Evolutionary conservation across 2,888 invertebrate genomes (phyloP).

Genomic region (Idaea biselata): DNA sequence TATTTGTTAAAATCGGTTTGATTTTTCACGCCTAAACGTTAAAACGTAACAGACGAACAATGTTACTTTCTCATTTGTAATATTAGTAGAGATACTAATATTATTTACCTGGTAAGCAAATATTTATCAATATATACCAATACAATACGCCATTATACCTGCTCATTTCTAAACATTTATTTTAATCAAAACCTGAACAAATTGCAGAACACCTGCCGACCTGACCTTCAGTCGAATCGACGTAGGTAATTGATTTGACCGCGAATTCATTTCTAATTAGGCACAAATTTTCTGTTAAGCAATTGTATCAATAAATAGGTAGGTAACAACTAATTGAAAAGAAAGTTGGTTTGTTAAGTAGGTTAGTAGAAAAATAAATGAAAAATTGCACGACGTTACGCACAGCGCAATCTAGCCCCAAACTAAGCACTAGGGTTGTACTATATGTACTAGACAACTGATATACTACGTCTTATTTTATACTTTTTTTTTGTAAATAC

Average conservation of each 20-base stretch:
- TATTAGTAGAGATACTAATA: too few relatives aligned
- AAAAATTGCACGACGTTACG: too few relatives aligned
- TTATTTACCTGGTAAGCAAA: not conserved
- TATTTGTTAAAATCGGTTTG: too few relatives aligned
- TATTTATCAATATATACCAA: not conserved
- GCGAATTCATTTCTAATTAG: not conserved
- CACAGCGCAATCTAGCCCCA: too few relatives aligned
- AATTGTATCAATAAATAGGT: not conserved
- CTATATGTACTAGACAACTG: too few relatives aligned
- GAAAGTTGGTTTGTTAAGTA: not conserved
- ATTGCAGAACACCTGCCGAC: not conserved
- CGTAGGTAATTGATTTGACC: not conserved
- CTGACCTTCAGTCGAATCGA: not conserved
- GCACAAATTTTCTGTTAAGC: not conserved
- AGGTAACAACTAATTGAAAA: slow-evolving; percentile 1
- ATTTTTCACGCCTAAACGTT: too few relatives aligned
- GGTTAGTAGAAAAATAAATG: too few relatives aligned
- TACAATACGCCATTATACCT: not conserved
- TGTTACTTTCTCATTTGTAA: too few relatives aligned
- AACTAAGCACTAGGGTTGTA: too few relatives aligned
- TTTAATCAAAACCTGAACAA: not conserved
- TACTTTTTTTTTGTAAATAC: too few relatives aligned
- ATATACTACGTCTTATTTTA: too few relatives aligned
- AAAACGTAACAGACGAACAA: too few relatives aligned
- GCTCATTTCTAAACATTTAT: not conserved